Conservation (phyloP, 2,888 invertebrate genomes). For the Mycogona germanica region DNA sequence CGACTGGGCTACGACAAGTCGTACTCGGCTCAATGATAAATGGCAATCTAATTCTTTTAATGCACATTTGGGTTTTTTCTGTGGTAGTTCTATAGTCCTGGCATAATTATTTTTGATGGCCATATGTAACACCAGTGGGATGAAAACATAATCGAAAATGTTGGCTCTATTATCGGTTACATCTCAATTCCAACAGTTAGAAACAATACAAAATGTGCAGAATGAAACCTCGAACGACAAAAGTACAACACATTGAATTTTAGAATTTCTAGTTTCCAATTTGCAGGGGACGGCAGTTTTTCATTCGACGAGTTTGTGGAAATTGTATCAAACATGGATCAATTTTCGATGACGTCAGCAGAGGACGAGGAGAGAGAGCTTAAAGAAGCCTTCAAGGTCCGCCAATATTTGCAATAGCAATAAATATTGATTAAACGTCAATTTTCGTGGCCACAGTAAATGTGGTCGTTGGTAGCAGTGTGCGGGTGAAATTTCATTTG, state of each 20-base stretch:
- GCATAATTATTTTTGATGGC: not conserved
- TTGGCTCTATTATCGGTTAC: no score
- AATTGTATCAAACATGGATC: slow-evolving; percentile 29
- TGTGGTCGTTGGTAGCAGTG: no score
- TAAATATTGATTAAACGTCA: no score
- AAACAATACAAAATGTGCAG: no score
- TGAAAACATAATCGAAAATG: no score
- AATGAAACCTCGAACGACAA: no score
- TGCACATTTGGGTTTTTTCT: not conserved
- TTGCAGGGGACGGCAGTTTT: slow-evolving; percentile 29
- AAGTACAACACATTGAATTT: not conserved
- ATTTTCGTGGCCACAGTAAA: no score
- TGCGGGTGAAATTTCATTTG: not conserved
- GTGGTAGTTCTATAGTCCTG: not conserved
- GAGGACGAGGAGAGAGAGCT: slow-evolving; percentile 33
- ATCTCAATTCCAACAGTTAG: no score
- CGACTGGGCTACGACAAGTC: no score
- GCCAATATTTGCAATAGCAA: no score
- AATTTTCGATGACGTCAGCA: slow-evolving; percentile 25
- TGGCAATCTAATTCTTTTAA: not conserved
- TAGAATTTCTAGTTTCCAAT: not conserved
- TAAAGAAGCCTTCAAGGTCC: slow-evolving; percentile 70
- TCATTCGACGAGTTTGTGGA: slow-evolving; percentile 32
- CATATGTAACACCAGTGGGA: no score
- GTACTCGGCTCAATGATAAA: no score